Evolutionary conservation across 2,797 vertebrate species (phyloP).

Genomic region (Orientallactaga sibirica): DNA sequence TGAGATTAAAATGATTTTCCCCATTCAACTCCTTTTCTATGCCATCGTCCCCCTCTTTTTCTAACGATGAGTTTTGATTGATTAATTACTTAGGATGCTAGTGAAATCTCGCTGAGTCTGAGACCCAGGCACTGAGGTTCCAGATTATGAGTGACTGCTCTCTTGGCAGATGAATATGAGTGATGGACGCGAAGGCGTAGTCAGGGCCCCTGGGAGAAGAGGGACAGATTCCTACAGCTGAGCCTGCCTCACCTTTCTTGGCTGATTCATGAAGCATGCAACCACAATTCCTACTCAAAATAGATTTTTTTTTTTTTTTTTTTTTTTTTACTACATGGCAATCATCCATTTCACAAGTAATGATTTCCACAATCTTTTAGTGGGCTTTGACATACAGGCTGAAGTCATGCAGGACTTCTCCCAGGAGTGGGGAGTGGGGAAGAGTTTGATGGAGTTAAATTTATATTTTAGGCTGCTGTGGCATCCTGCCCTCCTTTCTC

Average conservation of each 20-base stretch:
- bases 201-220: neutral
- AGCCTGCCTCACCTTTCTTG: neutral
- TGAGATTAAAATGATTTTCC: slow-evolving; percentile 78
- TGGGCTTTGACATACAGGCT: neutral
- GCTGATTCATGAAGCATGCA: neutral
- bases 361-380: slow-evolving; percentile 47
- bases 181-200: neutral
- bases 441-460: slow-evolving; percentile 35
- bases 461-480: slow-evolving; percentile 6
- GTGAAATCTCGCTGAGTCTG: neutral
- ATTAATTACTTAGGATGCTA: slow-evolving; percentile 56
- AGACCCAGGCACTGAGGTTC: neutral
- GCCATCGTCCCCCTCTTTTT: neutral
- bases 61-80: slow-evolving; percentile 55
- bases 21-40: slow-evolving; percentile 59
- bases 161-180: neutral
- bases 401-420: slow-evolving; percentile 2
- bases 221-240: neutral
- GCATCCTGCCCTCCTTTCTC: neutral
- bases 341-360: slow-evolving; percentile 52
- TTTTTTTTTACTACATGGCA: neutral
- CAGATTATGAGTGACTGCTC: neutral
- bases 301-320: neutral
- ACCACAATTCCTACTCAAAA: slow-evolving; percentile 9
- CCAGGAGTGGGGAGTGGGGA: neutral